Percentiles rank a stretch among this genome's conserved stretches.
Evolutionary conservation across 2,797 vertebrate genomes (phyloP).

Genomic region (Phoxinus dragarum): DNA sequence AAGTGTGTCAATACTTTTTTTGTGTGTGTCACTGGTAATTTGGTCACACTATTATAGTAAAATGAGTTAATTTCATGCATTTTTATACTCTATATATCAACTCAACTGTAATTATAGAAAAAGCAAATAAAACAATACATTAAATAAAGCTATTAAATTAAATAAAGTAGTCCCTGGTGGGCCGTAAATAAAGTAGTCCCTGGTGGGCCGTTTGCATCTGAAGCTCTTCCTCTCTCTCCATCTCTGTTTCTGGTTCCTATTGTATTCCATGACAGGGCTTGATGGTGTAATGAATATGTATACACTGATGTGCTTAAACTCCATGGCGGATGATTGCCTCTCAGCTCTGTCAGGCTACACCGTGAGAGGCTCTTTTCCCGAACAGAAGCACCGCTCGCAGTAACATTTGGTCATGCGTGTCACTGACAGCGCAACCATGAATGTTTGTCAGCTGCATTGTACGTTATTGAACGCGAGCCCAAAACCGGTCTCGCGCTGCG

Average conservation of each 20-base stretch:
- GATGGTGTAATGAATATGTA: constrained; percentile 59
- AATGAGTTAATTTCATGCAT: background rate
- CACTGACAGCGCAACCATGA: constrained; percentile 38
- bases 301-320: constrained; percentile 46
- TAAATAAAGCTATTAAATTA: background rate
- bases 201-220: constrained; percentile 14
- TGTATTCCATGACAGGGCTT: constrained; percentile 40
- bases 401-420: constrained; percentile 47
- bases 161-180: constrained; percentile 16
- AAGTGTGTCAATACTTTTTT: background rate
- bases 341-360: constrained; percentile 36
- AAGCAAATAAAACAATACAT: background rate
- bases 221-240: constrained; percentile 36
- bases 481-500: background rate
- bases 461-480: constrained; percentile 31
- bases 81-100: background rate
- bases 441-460: constrained; percentile 45
- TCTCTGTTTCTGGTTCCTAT: constrained; percentile 34
- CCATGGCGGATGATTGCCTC: constrained; percentile 36
- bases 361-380: background rate
- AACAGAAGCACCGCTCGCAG: constrained; percentile 12
- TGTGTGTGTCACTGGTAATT: background rate
- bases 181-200: background rate
- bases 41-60: no score
- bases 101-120: background rate